Percentiles rank a stretch among this genome's conserved stretches.
phyloP scores from a whole-genome alignment of 2,888 invertebrate genomes.

The Iphiclides podalirius region DNA sequence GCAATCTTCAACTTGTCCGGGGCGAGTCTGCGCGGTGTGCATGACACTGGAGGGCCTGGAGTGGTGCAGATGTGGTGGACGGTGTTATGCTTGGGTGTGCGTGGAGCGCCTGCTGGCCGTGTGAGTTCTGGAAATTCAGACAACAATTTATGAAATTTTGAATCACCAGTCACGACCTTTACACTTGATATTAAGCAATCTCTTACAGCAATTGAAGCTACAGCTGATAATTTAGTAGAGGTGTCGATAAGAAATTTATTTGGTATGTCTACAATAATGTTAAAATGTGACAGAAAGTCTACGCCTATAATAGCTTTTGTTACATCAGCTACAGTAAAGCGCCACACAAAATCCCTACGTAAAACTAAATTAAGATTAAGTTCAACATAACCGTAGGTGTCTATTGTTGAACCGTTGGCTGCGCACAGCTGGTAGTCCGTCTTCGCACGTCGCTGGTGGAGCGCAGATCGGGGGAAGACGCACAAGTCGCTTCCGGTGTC shows the following conservation, averaged over 20 bases:
- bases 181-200: too few relatives aligned
- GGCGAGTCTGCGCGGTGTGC: constrained; percentile 36
- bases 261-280: constrained; percentile 5
- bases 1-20: constrained; percentile 38
- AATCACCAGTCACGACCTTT: constrained; percentile 1
- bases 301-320: constrained; percentile 34
- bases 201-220: too few relatives aligned
- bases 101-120: constrained; percentile 27
- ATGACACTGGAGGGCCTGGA: constrained; percentile 34
- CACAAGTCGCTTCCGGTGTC: too few relatives aligned
- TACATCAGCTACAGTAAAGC: constrained; percentile 33
- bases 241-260: too few relatives aligned
- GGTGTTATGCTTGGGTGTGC: constrained; percentile 29
- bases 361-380: constrained; percentile 28
- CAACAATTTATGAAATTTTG: neutral
- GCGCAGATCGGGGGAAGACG: too few relatives aligned
- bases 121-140: constrained; percentile 8
- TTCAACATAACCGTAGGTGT: constrained; percentile 28
- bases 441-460: too few relatives aligned
- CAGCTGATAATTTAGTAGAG: too few relatives aligned
- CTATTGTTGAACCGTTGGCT: constrained; percentile 30
- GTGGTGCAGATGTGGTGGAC: constrained; percentile 35
- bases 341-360: constrained; percentile 31
- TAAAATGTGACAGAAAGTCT: constrained; percentile 1
- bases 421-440: too few relatives aligned